Percentiles rank a stretch among this genome's conserved stretches.
Evolutionary conservation across 2,888 invertebrate genomes (phyloP).

Genomic region (Scaptomyza tumidula): DNA sequence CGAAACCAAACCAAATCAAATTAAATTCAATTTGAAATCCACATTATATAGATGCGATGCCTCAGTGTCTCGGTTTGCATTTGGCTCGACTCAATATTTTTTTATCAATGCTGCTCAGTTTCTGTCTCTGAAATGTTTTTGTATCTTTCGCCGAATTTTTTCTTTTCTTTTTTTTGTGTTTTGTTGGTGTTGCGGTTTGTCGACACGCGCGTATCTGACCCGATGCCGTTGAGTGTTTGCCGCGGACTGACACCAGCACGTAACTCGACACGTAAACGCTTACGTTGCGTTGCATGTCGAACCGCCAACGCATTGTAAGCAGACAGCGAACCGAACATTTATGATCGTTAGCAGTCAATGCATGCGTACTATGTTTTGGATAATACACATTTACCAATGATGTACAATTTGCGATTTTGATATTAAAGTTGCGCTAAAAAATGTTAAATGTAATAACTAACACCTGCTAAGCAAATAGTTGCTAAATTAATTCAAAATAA

Average conservation of each 20-base stretch:
- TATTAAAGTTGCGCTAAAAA: background rate
- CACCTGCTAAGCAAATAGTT: background rate
- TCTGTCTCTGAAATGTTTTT: slow-evolving; percentile 50
- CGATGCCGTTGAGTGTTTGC: slow-evolving; percentile 69
- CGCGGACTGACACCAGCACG: slow-evolving; percentile 54
- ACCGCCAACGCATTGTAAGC: slow-evolving; percentile 56
- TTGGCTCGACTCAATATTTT: slow-evolving; percentile 51
- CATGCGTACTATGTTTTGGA: background rate
- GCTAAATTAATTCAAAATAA: background rate
- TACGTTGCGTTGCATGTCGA: slow-evolving; percentile 57
- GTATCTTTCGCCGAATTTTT: slow-evolving; percentile 49
- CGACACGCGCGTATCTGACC: slow-evolving; percentile 71
- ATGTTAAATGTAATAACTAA: background rate
- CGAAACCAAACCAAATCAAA: slow-evolving; percentile 21
- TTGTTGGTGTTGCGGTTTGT: slow-evolving; percentile 47
- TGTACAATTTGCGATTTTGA: background rate
- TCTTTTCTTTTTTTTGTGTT: slow-evolving; percentile 29
- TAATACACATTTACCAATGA: background rate
- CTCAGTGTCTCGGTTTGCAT: slow-evolving; percentile 49
- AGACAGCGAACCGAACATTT: slow-evolving; percentile 36
- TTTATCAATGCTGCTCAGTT: slow-evolving; percentile 51
- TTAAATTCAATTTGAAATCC: slow-evolving; percentile 49
- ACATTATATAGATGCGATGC: slow-evolving; percentile 32
- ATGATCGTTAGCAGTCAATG: slow-evolving; percentile 29
- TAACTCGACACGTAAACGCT: slow-evolving; percentile 53